Evolutionary conservation across 2,888 invertebrate species (phyloP).

Genomic region (Hirtodrosophila trivittata): DNA sequence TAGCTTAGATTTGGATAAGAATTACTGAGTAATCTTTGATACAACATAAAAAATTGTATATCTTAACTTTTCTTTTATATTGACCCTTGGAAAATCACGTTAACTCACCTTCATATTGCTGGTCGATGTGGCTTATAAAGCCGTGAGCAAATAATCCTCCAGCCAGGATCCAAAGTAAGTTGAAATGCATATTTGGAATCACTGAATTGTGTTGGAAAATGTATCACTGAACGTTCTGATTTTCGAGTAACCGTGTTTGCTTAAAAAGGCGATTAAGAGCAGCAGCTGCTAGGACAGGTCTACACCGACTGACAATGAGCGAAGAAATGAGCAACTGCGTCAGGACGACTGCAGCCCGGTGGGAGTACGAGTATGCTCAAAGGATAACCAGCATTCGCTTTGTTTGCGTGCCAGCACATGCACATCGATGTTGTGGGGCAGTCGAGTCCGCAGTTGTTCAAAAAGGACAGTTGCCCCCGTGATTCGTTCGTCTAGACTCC

Average conservation of each 20-base stretch:
- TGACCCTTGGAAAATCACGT: too few relatives aligned
- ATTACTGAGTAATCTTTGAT: too few relatives aligned
- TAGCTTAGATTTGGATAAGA: too few relatives aligned
- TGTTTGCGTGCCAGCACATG: conserved; percentile 59
- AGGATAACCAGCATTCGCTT: conserved; percentile 49
- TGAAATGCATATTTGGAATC: conserved; percentile 29
- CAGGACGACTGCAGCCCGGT: conserved; percentile 18
- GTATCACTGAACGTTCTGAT: too few relatives aligned
- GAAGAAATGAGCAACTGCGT: conserved; percentile 59
- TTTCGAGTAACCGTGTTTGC: not conserved
- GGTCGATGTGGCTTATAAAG: conserved; percentile 5
- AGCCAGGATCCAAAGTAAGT: conserved; percentile 23
- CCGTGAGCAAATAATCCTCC: conserved; percentile 1
- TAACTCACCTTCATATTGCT: conserved; percentile 47
- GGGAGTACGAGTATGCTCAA: conserved; percentile 13
- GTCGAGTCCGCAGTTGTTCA: conserved; percentile 31
- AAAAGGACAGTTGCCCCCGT: conserved; percentile 60
- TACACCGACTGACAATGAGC: conserved; percentile 28
- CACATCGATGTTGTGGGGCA: conserved; percentile 28
- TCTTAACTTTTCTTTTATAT: too few relatives aligned
- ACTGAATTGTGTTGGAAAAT: too few relatives aligned
- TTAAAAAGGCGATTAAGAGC: not conserved
- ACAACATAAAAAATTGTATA: too few relatives aligned
- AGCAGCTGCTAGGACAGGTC: conserved; percentile 33
- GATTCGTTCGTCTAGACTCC: conserved; percentile 62